phyloP scores from a whole-genome alignment of 2,888 invertebrate genomes.

The Eupithecia pulchellata region DNA sequence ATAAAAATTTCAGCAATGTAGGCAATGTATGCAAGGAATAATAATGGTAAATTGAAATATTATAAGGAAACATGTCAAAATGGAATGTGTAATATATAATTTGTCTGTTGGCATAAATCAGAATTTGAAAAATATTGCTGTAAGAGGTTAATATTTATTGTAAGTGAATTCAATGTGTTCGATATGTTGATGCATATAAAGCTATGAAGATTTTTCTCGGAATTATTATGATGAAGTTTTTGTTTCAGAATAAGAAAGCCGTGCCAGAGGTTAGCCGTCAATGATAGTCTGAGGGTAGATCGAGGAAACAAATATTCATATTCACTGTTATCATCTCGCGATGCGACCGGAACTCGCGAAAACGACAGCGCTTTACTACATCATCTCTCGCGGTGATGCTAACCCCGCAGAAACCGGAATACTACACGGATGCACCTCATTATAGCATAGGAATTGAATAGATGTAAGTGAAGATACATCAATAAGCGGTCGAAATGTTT shows the following conservation, averaged over 20 bases:
- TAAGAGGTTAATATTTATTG: too few relatives aligned
- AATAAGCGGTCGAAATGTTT: constrained; percentile 75
- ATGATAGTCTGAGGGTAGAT: constrained; percentile 25
- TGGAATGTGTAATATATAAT: too few relatives aligned
- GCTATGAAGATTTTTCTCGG: neutral
- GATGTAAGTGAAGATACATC: constrained; percentile 79
- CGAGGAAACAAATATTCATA: constrained; percentile 25
- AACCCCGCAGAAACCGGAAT: constrained; percentile 20
- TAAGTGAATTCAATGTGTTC: neutral
- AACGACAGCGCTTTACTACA: constrained; percentile 55
- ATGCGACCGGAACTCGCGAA: constrained; percentile 27
- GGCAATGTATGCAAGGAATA: too few relatives aligned
- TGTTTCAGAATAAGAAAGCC: constrained; percentile 31
- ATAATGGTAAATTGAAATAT: too few relatives aligned
- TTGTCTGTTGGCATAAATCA: neutral
- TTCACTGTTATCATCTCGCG: constrained; percentile 20
- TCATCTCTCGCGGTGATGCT: constrained; percentile 43
- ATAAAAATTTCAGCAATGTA: too few relatives aligned
- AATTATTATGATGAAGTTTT: constrained; percentile 2
- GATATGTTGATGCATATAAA: neutral
- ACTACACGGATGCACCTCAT: constrained; percentile 59
- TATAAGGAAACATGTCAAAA: too few relatives aligned
- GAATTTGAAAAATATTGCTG: neutral
- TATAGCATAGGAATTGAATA: constrained; percentile 83
- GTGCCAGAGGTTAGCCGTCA: constrained; percentile 24